Base-by-base conservation (phyloP, 2,888 invertebrate species). In the Drosophila algonquin region DNA sequence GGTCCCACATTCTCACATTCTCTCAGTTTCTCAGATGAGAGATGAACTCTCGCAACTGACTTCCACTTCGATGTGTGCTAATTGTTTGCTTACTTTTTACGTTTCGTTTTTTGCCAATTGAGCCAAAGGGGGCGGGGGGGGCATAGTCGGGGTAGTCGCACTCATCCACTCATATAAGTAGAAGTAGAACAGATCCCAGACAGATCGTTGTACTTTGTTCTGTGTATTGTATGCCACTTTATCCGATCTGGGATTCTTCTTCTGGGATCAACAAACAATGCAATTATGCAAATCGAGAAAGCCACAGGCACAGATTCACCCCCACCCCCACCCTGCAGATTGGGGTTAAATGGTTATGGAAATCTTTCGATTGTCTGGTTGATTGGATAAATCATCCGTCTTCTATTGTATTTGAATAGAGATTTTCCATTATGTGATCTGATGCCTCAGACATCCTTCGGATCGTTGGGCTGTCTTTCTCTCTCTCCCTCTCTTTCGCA, bases 51-150 rank as follows among this genome's bases (percentile, higher is more conserved):
- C 40, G 40, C 6, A 14, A 14, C 40, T 40, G 14, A 6, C 50
- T 45, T 45, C 55, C 27, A 65, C 40, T n/a, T n/a, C 7, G n/a
- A 40, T 40, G 40, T 32, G 56, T 67, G 67, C 65, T 67, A 67
- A 67, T 65, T 65, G 50, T 56, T 47, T 18, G 32, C 54, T 21
- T 14, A 16, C 53, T 16, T 21, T 60, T 46, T 12, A 55, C 35
- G 21, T 46, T 46, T 63, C 32, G 44, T 65, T 57, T 24, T 14
- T 57, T 67, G 67, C 56, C 57, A 67, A 67, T 67, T 67, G 65
- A 5, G 1, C 27, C 27, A 27, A 40, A 35, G 32, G n/a, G n/a
- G n/a, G n/a, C n/a, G n/a, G n/a, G n/a, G n/a, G n/a, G n/a, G n/a
- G n/a, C n/a, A n/a, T n/a, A n/a, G n/a, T n/a, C 1, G 10, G 10